Evolutionary conservation across 2,888 invertebrate genomes (phyloP), one percentile per base, ranked within the genome.

Genomic region (Elmis aenea): DNA sequence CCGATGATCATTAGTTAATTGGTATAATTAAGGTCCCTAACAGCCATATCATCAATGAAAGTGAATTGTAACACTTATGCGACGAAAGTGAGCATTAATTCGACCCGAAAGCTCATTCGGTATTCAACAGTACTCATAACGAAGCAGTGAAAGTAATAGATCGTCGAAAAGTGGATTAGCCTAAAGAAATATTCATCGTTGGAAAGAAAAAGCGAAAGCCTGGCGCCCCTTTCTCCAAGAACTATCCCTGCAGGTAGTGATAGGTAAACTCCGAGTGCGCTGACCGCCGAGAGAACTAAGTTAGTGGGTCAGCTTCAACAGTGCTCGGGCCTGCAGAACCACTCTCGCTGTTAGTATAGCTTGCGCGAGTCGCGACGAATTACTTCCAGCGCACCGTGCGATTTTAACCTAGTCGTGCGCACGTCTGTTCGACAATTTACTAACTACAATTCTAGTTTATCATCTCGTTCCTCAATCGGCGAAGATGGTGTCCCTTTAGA

Each of bases 201-300:
- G n/a, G n/a, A n/a, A n/a, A n/a, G n/a, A 36, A 46, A 55, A 54
- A 54, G 50, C 45, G 56, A 55, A 54, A 56, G 52, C 45, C 26
- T 25, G 43, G 39, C 47, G 53, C 46, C 48, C 52, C 54, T 56
- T 57, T 54, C 51, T 50, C 25, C 44, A 41, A 23, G 18, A 31
- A 43, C 33, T 42, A 42, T 42, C 44, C 32, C 35, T 32, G 34
- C 39, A 38, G 43, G 32, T 35, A 40, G 34, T 34, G 25, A 37
- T 38, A 34, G 38, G 34, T 36, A 31, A 32, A 36, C 38, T 26
- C 37, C 30, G 62, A 62, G 67, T 64, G 61, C 67, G 62, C 57
- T 62, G 66, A 67, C 65, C 67, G 59, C 57, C 56, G 57, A 52
- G 57, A 58, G 64, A 68, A 67, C 58, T 64, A 61, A 68, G 68